Percentiles rank a stretch among this genome's conserved stretches.
Conservation (phyloP, 2,113 vertebrate genomes). For the Thermophis baileyi region DNA sequence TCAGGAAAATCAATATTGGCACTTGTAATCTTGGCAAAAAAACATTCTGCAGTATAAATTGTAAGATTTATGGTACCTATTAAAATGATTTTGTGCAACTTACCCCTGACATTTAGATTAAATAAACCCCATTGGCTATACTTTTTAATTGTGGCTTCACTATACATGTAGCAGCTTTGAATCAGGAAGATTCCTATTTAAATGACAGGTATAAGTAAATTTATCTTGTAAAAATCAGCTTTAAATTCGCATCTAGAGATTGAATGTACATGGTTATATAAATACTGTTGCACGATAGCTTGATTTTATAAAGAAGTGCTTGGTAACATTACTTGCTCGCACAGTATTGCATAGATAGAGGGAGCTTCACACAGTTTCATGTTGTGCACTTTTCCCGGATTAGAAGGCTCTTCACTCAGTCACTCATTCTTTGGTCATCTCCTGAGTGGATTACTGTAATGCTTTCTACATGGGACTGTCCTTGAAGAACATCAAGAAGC, state of each 20-base stretch:
- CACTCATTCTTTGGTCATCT: not conserved
- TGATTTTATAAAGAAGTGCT: conserved; percentile 2
- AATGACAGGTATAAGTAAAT: not conserved
- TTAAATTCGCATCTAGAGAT: not conserved
- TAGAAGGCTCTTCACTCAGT: not conserved
- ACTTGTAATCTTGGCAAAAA: conserved; percentile 32
- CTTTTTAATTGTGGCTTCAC: not conserved
- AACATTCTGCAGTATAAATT: conserved; percentile 17
- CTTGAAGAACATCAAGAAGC: not conserved
- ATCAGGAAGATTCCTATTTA: not conserved
- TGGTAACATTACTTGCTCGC: not conserved
- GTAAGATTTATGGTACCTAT: conserved; percentile 12
- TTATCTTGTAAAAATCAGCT: not conserved
- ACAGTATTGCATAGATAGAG: not conserved
- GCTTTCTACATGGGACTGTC: not conserved
- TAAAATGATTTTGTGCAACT: conserved; percentile 23
- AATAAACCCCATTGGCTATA: not conserved
- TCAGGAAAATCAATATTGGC: not conserved
- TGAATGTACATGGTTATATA: not conserved
- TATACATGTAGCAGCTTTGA: conserved; percentile 14
- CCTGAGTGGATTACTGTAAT: not conserved
- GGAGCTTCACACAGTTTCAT: not conserved
- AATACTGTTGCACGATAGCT: conserved; percentile 9
- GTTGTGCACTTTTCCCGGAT: not conserved
- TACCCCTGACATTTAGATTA: conserved; percentile 36